Evolutionary conservation across 2,888 invertebrate species (phyloP).

Genomic region (Papilio demoleus): DNA sequence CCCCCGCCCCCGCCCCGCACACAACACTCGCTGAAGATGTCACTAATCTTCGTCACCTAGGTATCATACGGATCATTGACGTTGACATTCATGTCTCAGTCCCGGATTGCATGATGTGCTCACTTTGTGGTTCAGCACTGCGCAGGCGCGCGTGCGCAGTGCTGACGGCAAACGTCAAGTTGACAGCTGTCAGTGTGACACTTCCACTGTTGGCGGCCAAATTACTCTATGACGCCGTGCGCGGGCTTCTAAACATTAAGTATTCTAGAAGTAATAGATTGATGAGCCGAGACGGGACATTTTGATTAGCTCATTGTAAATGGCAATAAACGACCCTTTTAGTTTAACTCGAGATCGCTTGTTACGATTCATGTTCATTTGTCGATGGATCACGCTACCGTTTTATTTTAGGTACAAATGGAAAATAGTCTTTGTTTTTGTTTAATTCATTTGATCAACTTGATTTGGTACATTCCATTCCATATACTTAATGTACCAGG

Average conservation of each 20-base stretch:
- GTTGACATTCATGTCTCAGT: constrained; percentile 2
- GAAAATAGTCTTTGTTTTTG: constrained; percentile 1
- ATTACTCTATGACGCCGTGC: constrained; percentile 5
- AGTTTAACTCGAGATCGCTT: constrained; percentile 13
- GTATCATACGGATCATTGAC: not conserved
- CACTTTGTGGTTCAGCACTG: not conserved
- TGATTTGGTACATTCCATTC: constrained; percentile 34
- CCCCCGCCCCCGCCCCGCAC: constrained; percentile 36
- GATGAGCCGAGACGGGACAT: not conserved
- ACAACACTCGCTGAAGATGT: not conserved
- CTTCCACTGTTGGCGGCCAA: not conserved
- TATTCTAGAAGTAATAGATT: constrained; percentile 1
- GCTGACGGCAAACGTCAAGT: not conserved
- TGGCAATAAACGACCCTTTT: constrained; percentile 13
- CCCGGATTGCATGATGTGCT: not conserved
- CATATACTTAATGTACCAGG: constrained; percentile 25
- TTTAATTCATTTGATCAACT: not conserved
- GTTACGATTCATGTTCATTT: not conserved
- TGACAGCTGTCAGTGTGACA: constrained; percentile 9
- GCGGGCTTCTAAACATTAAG: not conserved
- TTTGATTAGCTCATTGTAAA: constrained; percentile 12
- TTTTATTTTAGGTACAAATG: not conserved
- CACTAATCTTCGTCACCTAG: not conserved
- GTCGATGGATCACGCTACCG: not conserved
- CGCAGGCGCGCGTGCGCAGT: not conserved